phyloP scores from a whole-genome alignment of 2,113 vertebrate species.

The Ovibos moschatus region DNA sequence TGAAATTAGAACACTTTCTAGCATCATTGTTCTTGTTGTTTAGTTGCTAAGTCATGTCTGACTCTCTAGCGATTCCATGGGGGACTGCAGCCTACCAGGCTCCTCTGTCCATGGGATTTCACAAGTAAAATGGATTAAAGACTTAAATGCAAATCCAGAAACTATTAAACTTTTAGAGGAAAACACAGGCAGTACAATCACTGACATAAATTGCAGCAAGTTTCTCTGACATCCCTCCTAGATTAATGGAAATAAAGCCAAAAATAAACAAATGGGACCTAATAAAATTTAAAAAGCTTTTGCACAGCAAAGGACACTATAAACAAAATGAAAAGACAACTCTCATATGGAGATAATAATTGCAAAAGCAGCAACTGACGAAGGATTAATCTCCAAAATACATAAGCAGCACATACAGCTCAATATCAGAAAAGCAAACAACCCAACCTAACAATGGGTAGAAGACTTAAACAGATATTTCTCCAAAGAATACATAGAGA shows the following conservation, averaged over 20 bases:
- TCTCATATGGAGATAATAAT: background rate
- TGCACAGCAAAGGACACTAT: background rate
- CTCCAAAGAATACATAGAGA: background rate
- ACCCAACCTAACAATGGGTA: background rate
- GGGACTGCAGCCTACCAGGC: background rate
- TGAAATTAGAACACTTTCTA: background rate
- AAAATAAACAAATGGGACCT: background rate
- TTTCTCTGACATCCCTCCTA: background rate
- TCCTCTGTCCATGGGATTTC: background rate
- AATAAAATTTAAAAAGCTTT: background rate
- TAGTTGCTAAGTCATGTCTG: background rate
- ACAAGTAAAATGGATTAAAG: background rate
- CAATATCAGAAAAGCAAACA: background rate
- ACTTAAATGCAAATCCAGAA: background rate
- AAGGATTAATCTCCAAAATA: background rate
- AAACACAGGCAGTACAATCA: background rate
- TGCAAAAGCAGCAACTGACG: background rate
- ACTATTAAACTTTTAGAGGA: background rate
- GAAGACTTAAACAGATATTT: background rate
- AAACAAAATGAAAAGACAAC: background rate
- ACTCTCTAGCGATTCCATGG: background rate
- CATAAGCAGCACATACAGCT: background rate
- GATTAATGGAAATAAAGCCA: background rate
- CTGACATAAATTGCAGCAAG: background rate
- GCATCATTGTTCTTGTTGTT: background rate